Evolutionary conservation across 2,888 invertebrate genomes (phyloP), one percentile per base, ranked within the genome.

Genomic region (Sphaerophoria rueppellii): DNA sequence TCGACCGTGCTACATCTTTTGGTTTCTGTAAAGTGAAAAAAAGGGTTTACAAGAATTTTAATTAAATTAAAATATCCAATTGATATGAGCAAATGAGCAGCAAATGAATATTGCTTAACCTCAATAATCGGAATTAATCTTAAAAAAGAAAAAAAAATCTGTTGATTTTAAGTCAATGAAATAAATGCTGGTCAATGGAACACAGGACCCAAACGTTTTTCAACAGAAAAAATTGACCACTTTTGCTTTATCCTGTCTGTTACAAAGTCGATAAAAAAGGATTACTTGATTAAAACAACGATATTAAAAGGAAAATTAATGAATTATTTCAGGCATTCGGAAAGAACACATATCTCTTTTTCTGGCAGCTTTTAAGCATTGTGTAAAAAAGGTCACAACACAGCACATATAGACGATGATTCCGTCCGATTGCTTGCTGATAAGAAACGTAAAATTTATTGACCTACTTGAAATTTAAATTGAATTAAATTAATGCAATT

Each of bases 1-100:
- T 87, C 14, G 89, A 88, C 57, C 90, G 90, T 3, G 89, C 89
- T 12, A 91, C 60, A 63, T 91, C 89, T 71, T 90, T 89, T 55
- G 91, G 91, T 86, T 90, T 91, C 91, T 91, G 78, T 7, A n/a
- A 87, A 88, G 16, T 4, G 48, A 11, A 52, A n/a, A 16, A 16
- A 43, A 9, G 9, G 32, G 4, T 58, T 76, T 54, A 12, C 48
- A 12, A 34, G 24, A 12, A 60, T 55, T 11, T 4, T 43, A 24
- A 16, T 52, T 32, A 0, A 24, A 32, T 54, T 24, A 6, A 32
- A 54, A 54, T 24, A 24, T 24, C 24, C 24, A 24, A 24, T 24
- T 24, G n/a, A n/a, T n/a, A n/a, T n/a, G n/a, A n/a, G n/a, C n/a
- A n/a, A n/a, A n/a, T n/a, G n/a, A n/a, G n/a, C n/a, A n/a, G n/a